phyloP scores from a whole-genome alignment of 2,113 vertebrate genomes.

The Heteronetta atricapilla region DNA sequence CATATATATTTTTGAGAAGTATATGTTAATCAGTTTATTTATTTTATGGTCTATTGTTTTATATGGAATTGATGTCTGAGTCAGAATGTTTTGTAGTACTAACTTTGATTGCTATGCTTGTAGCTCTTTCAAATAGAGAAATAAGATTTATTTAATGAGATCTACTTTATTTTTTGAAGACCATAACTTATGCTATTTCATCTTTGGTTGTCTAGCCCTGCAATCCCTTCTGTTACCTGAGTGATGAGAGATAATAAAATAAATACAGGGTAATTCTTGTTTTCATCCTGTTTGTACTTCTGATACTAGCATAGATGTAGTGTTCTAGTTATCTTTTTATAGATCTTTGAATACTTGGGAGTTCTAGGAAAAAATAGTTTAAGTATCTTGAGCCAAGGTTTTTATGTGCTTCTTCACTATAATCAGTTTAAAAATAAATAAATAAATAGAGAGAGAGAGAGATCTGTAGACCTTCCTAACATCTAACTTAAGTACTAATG shows the following conservation, averaged over 20 bases:
- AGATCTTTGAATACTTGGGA: not conserved
- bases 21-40: not conserved
- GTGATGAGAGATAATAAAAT: not conserved
- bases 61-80: not conserved
- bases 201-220: not conserved
- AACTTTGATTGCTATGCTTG: not conserved
- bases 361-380: fast-evolving
- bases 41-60: not conserved
- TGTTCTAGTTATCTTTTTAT: not conserved
- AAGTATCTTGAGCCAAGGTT: not conserved
- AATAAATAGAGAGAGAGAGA: no score
- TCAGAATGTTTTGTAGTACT: not conserved
- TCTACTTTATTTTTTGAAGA: not conserved
- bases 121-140: not conserved
- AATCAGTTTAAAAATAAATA: not conserved
- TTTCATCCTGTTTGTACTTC: not conserved
- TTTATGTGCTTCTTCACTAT: not conserved
- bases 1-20: not conserved
- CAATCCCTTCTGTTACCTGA: not conserved
- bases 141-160: not conserved
- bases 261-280: not conserved
- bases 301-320: not conserved
- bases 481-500: not conserved
- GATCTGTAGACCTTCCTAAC: not conserved
- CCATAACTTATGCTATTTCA: not conserved